Evolutionary conservation across 1,140 invertebrate genomes (phyloP), one percentile per base, ranked within the genome.

Genomic region (Macrobrachium nipponense): DNA sequence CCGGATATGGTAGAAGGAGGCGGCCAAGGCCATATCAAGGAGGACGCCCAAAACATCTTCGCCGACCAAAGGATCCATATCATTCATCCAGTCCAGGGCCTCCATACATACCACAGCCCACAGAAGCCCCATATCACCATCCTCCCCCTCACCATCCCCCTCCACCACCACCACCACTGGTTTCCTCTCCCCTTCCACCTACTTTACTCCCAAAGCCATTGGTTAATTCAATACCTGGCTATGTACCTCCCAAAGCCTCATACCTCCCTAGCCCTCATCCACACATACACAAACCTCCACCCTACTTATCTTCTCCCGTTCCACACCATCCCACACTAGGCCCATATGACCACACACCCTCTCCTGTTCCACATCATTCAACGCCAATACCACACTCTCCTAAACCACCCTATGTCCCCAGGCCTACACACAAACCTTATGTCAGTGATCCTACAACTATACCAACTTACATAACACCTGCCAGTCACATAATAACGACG

Each of bases 371-470:
- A 14, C 36, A 27, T 58, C 43, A 77, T 18, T 36, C 61, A 7
- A 17, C 82, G n/a, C 62, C 10, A 14, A 20, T 43, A 18, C 60
- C 81, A 60, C 23, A 62, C 11, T 83, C 73, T 59, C 44, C 58
- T 59, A 20, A 51, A 78, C 43, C 44, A 18, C 44, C 44, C 23
- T 59, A 78, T 78, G 20, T 20, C 58, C 43, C 17, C 62, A 51
- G 18, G 11, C 72, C 23, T 6, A 20, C 17, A 10, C 23, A 20
- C 44, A 20, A 77, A 7, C 17, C 36, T 14, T 11, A 43, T 11
- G 18, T 80, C 23, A 64, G 75, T 59, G 73, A 58, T 17, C 73
- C 84, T 17, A 80, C 84, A 12, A 80, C 80, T 59, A 86, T 73
- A 62, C 84, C 82, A 8, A 36, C 10, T 20, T 58, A 27, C 15